Conservation (phyloP, 2,113 vertebrate species). For the Cygnus atratus region DNA sequence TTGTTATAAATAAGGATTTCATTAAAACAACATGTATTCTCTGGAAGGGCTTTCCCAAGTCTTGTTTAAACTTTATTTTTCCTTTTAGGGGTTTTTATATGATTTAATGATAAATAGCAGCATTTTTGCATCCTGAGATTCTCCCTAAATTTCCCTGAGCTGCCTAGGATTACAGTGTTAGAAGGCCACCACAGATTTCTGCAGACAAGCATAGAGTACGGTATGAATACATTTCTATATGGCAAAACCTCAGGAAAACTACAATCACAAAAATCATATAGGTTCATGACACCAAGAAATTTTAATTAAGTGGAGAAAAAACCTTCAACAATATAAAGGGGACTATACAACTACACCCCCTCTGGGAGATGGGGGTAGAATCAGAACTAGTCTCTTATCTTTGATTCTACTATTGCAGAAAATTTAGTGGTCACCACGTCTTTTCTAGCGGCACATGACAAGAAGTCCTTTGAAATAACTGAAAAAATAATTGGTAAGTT, state of each 20-base stretch:
- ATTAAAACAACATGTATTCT: background rate
- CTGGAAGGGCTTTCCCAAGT: background rate
- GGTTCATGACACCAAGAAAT: background rate
- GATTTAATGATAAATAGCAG: background rate
- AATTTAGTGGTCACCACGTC: background rate
- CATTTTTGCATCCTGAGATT: background rate
- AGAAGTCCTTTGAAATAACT: background rate
- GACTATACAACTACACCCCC: accelerated
- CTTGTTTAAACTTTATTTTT: background rate
- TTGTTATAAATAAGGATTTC: background rate
- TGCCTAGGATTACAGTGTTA: background rate
- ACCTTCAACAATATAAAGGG: background rate
- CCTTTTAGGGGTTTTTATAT: background rate
- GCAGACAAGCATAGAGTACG: background rate
- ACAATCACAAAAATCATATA: background rate
- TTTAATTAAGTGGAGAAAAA: background rate
- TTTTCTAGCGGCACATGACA: background rate
- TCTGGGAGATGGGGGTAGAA: background rate
- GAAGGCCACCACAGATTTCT: background rate
- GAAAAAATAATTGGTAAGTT: background rate
- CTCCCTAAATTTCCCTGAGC: background rate
- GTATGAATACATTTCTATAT: background rate
- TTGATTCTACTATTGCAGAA: background rate
- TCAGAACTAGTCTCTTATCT: background rate
- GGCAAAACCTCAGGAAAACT: background rate